Evolutionary conservation across 2,113 vertebrate genomes (phyloP), one percentile per base, ranked within the genome.

Genomic region (Tetrax tetrax): DNA sequence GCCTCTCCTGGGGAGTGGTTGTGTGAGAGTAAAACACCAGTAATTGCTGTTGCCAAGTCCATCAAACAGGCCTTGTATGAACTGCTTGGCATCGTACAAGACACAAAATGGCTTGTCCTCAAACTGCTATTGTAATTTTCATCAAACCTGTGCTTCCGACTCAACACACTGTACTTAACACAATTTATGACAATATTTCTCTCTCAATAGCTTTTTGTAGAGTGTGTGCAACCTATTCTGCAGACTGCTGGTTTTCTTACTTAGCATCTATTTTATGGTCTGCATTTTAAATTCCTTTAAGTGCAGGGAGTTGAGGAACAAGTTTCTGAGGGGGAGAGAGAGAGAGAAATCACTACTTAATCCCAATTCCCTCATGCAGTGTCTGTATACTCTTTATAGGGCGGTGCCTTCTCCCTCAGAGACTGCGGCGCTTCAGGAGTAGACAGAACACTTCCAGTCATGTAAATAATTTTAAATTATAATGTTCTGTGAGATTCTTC

Each of bases 201-300:
- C 70, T 87, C 94, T 94, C 89, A 90, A 59, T 83, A 93, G 96
- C 89, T 95, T 95, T 93, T 87, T 81, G 94, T 83, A 31, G 87
- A 83, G 70, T 83, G 60, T 93, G 66, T 60, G 47, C 94, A 94
- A 91, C 91, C 85, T 88, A 80, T 93, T 95, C 96, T 95, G 96
- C 95, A 95, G 96, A 16, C 89, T 97, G 91, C 81, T 91, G 87
- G 87, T 85, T 95, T 96, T 92, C 89, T 91, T 85, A 88, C 87
- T 95, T 95, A 93, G 72, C 91, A 83, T 95, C 70, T 95, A 66
- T 91, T 97, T 96, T 95, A 94, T 65, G 64, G 83, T 43, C 89
- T 93, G 95, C 81, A 91, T 97, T 97, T 97, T 95, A 94, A 95
- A 94, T 85, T 93, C 71, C 59, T 97, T 78, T 95, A 95, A 97